Evolutionary conservation across 2,888 invertebrate species (phyloP).

Genomic region (Incurvaria masculella): DNA sequence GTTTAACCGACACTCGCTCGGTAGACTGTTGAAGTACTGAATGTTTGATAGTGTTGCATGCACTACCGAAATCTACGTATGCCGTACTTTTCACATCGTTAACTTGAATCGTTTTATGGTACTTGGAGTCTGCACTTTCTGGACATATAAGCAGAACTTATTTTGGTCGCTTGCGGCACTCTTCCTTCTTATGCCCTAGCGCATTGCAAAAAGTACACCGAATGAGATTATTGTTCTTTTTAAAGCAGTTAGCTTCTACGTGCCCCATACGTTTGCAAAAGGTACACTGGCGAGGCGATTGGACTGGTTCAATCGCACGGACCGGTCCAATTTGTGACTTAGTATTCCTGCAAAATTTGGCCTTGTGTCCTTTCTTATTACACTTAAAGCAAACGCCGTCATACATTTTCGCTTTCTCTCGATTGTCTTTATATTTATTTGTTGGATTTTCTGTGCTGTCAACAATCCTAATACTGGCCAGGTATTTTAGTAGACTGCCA

Average conservation of each 20-base stretch:
- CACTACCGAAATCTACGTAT: conserved; percentile 5
- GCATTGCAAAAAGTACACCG: no score
- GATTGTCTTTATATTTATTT: not conserved
- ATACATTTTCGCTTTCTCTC: not conserved
- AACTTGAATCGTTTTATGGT: not conserved
- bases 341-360: no score
- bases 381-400: not conserved
- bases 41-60: not conserved
- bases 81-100: conserved; percentile 1
- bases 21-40: not conserved
- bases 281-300: conserved; percentile 21
- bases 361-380: no score
- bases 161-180: no score
- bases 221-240: no score
- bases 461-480: conserved; percentile 6
- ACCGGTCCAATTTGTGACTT: no score
- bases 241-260: no score
- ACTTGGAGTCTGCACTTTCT: not conserved
- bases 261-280: not conserved
- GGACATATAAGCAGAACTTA: no score
- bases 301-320: conserved; percentile 54
- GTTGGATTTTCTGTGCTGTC: not conserved
- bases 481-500: conserved; percentile 7
- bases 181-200: no score
- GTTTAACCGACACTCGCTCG: not conserved